Conservation (phyloP, 2,797 vertebrate species). For the Sebastes hopkinsi region DNA sequence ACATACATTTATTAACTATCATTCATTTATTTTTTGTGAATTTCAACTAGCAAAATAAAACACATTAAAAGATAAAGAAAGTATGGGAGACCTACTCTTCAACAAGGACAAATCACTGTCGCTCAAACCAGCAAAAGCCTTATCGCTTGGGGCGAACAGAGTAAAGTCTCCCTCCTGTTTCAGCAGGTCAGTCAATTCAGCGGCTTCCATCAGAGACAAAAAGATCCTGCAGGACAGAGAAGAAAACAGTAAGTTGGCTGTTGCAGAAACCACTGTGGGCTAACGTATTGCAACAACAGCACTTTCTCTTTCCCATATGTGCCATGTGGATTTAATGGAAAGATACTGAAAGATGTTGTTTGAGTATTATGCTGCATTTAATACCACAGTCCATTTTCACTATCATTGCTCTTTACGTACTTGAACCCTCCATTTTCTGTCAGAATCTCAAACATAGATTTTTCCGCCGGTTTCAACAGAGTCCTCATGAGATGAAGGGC, state of each 20-base stretch:
- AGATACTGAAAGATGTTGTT: slow-evolving; percentile 36
- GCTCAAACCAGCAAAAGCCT: slow-evolving; percentile 89
- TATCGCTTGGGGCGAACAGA: slow-evolving; percentile 93
- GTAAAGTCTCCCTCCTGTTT: slow-evolving; percentile 89
- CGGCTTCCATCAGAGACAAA: slow-evolving; percentile 91
- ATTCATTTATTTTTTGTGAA: neutral
- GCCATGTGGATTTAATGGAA: slow-evolving; percentile 44
- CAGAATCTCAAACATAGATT: slow-evolving; percentile 87
- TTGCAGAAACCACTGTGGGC: slow-evolving; percentile 36
- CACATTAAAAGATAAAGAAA: neutral
- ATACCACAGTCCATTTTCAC: slow-evolving; percentile 9
- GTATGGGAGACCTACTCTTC: slow-evolving; percentile 83
- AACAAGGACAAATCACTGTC: slow-evolving; percentile 84
- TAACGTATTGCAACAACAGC: slow-evolving; percentile 37
- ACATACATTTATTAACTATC: neutral
- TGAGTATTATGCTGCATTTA: slow-evolving; percentile 10
- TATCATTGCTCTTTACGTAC: slow-evolving; percentile 73
- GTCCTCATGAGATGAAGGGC: slow-evolving; percentile 91
- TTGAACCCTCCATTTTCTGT: slow-evolving; percentile 88
- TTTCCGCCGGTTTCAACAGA: slow-evolving; percentile 89
- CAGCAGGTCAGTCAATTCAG: slow-evolving; percentile 90
- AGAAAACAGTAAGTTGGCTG: slow-evolving; percentile 37
- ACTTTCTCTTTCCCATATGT: slow-evolving; percentile 28
- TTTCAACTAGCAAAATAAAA: neutral
- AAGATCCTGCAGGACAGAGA: slow-evolving; percentile 84